Evolutionary conservation across 1,140 invertebrate species (phyloP), one percentile per base, ranked within the genome.

Genomic region (Metaphire vulgaris): DNA sequence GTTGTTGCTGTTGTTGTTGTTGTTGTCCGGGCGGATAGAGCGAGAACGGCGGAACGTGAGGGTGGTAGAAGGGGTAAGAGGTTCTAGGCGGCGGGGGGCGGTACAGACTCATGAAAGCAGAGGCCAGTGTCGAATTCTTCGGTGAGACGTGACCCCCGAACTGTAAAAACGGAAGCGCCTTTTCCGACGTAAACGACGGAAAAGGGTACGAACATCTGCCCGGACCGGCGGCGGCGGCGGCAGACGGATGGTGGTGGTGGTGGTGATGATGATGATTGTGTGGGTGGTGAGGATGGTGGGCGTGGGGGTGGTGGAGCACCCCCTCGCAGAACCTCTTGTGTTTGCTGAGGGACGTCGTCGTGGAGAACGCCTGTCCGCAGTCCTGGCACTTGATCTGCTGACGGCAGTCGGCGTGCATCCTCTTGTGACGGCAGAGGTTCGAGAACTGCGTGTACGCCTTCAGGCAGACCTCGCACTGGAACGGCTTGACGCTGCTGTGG

Each of bases 401-500:
- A 0, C 85, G 83, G 80, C 88, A 89, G 82, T 93, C 92, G 70
- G 92, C 91, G 87, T 99, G 98, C 94, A 99, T 98, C 78, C 97
- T 93, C 84, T 97, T 98, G 88, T 99, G 98, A 28, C 98, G 91
- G 84, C 98, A 99, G 80, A 99, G 89, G 86, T 99, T 99, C 16
- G 97, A 99, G 86, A 99, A 99, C 88, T 99, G 98, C 0, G 98
- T 99, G 88, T 99, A 99, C 0, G 96, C 91, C 90, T 95, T 92
- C 76, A 91, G 90, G 85, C 87, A 87, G 33, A 85, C 85, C 80
- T 88, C 86, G 79, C 88, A 89, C 88, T 93, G 92, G 86, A 99
- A 99, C 1, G 97, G 98, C 86, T 99, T 99, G 69, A 98, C 92
- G 81, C 93, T 96, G 81, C 94, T 97, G 88, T 99, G 98, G 78